phyloP scores from a whole-genome alignment of 92 coral and sea anemone species.

The Plumapathes pennacea region DNA sequence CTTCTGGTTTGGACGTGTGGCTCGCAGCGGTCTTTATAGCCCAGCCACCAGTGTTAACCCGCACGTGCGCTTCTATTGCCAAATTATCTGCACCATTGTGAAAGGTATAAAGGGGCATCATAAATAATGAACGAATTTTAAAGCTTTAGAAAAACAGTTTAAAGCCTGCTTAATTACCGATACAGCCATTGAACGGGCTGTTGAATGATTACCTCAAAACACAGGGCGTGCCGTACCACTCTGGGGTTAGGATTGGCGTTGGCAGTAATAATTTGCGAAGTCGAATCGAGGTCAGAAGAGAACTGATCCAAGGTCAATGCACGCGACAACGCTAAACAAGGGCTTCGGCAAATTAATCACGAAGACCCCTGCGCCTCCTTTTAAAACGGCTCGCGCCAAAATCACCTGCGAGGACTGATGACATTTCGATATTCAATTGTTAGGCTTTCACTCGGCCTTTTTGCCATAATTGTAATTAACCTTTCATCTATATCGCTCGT shows the following conservation, averaged over 20 bases:
- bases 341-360: constrained; percentile 26
- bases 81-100: constrained; percentile 89
- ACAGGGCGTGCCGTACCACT: too few relatives aligned
- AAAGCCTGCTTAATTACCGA: constrained; percentile 83
- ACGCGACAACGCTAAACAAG: too few relatives aligned
- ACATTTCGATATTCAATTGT: constrained; percentile 86
- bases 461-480: constrained; percentile 77
- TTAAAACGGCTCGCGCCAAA: constrained; percentile 45
- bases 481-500: constrained; percentile 66
- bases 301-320: too few relatives aligned
- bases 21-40: constrained; percentile 13
- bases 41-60: constrained; percentile 34
- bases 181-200: constrained; percentile 60
- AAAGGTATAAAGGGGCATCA: constrained; percentile 80
- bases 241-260: too few relatives aligned
- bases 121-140: constrained; percentile 96
- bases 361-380: constrained; percentile 67
- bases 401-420: constrained; percentile 80
- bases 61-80: constrained; percentile 81
- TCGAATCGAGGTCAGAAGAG: too few relatives aligned
- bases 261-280: too few relatives aligned
- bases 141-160: constrained; percentile 91
- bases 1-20: constrained; percentile 42
- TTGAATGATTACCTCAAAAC: constrained; percentile 52
- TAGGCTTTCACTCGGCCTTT: constrained; percentile 84